Percentiles rank a stretch among this genome's conserved stretches.
These are phyloP conservation scores for Ichneumoninae sp. DNA, from an alignment of 2,888 invertebrate genomes.

Conservation along the genomic window DNA sequence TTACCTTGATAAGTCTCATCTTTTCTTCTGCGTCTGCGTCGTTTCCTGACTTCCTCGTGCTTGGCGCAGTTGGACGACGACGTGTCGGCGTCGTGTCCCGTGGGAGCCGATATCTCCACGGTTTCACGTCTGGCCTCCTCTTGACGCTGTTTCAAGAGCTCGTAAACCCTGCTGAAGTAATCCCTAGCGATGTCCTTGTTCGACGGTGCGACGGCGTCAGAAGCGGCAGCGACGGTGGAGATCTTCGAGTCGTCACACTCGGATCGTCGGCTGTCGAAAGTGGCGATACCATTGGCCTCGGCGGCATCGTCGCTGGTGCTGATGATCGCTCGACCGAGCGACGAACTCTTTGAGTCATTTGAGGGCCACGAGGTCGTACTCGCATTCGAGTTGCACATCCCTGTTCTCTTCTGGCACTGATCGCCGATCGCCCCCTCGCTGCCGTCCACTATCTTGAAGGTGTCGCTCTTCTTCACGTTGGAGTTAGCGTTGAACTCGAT, in stretches of 20 bases:
- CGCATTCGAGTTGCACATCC: slow-evolving; percentile 40
- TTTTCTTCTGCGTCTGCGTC: slow-evolving; percentile 73
- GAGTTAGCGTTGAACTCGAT: slow-evolving; percentile 71
- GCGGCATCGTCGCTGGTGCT: slow-evolving; percentile 40
- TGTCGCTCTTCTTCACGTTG: slow-evolving; percentile 80
- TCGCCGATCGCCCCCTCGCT: slow-evolving; percentile 74
- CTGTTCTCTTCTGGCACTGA: slow-evolving; percentile 30
- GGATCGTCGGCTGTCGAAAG: slow-evolving; percentile 14
- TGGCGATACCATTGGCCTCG: slow-evolving; percentile 28
- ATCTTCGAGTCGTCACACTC: slow-evolving; percentile 30
- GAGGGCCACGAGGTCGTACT: slow-evolving; percentile 6
- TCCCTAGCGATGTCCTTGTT: slow-evolving; percentile 79
- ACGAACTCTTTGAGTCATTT: slow-evolving; percentile 34
- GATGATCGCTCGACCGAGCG: slow-evolving; percentile 1
- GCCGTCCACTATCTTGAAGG: slow-evolving; percentile 80
- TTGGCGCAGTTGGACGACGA: slow-evolving; percentile 76
- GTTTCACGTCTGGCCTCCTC: slow-evolving; percentile 69
- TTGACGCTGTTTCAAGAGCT: slow-evolving; percentile 77
- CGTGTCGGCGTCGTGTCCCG: slow-evolving; percentile 73
- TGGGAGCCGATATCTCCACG: slow-evolving; percentile 45
- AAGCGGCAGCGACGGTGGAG: slow-evolving; percentile 6
- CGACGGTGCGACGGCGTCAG: slow-evolving; percentile 58
- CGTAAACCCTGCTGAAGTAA: slow-evolving; percentile 81
- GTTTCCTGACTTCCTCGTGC: slow-evolving; percentile 70
- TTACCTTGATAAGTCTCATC: slow-evolving; percentile 68